phyloP scores from a whole-genome alignment of 2,113 vertebrate genomes.

The Spermophilus dauricus region DNA sequence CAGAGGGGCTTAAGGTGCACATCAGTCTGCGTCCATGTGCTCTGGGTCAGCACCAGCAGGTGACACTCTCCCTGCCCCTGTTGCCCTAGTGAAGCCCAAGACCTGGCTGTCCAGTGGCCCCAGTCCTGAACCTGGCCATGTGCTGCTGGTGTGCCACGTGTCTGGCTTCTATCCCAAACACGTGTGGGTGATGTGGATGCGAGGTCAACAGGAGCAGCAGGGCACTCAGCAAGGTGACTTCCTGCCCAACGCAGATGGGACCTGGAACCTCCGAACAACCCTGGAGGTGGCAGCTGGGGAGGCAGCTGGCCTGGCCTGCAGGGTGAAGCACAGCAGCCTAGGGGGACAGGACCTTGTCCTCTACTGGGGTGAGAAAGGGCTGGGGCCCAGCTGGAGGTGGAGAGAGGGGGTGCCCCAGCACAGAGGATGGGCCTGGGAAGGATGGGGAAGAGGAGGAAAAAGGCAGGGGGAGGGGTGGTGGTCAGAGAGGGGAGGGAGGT shows the following conservation, averaged over 20 bases:
- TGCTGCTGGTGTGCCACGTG: constrained; percentile 40
- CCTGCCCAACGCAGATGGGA: constrained; percentile 11
- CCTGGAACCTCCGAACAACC: not conserved
- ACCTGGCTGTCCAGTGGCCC: constrained; percentile 39
- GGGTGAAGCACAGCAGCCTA: constrained; percentile 54
- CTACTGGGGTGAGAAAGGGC: constrained; percentile 39
- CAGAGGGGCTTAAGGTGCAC: not conserved
- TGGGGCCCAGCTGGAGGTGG: accelerated
- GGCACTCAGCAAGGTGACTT: not conserved
- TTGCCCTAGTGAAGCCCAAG: not conserved
- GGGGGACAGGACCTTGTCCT: constrained; percentile 21
- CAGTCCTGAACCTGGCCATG: not conserved
- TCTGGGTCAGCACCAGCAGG: not conserved
- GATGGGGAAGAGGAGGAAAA: too few species aligned
- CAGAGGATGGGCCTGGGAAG: not conserved
- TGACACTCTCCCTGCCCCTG: not conserved
- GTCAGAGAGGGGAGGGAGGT: accelerated
- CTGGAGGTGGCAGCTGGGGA: not conserved
- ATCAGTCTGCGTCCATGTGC: not conserved
- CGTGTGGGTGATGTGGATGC: constrained; percentile 26
- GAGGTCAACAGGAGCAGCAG: not conserved
- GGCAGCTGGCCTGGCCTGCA: not conserved
- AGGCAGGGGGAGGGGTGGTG: too few species aligned
- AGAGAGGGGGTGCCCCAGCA: too few species aligned
- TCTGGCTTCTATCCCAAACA: constrained; percentile 55